A percentile compares a stretch with the other conserved stretches of the same genome.
Conservation (phyloP, 2,113 vertebrate species). For the Bombycilla garrulus region DNA sequence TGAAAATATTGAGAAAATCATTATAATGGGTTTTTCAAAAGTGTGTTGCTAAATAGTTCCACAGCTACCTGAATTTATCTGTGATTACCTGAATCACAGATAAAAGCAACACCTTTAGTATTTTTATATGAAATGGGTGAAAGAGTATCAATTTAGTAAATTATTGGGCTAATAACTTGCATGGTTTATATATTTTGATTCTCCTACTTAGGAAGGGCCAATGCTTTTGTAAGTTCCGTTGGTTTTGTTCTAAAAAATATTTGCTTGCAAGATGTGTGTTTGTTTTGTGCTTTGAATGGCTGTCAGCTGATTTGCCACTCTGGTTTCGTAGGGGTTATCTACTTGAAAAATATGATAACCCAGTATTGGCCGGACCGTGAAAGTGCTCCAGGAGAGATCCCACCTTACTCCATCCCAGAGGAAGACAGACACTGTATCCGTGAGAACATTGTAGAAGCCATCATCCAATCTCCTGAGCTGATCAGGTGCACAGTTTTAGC, state of each 20-base stretch:
- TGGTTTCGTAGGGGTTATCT: slow-evolving; percentile 89
- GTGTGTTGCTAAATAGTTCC: background rate
- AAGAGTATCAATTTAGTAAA: background rate
- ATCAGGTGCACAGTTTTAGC: slow-evolving; percentile 82
- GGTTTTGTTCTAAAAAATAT: background rate
- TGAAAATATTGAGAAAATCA: background rate
- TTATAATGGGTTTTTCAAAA: background rate
- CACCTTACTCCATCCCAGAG: slow-evolving; percentile 92
- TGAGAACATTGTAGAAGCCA: slow-evolving; percentile 97
- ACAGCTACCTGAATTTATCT: too few species aligned
- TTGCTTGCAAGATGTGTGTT: background rate
- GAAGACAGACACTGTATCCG: slow-evolving; percentile 94
- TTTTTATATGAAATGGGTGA: background rate
- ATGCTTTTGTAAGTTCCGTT: background rate
- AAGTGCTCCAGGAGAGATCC: slow-evolving; percentile 81
- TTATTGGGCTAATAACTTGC: background rate
- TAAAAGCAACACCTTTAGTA: background rate
- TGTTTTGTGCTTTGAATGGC: background rate
- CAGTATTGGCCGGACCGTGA: slow-evolving; percentile 97
- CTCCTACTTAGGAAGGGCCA: background rate
- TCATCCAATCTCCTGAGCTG: slow-evolving; percentile 97
- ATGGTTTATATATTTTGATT: background rate
- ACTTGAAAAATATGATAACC: slow-evolving; percentile 99
- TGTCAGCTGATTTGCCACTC: background rate
- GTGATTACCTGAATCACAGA: background rate